These are phyloP conservation scores for Macaca mulatta DNA, from an alignment of 2,113 vertebrate species.

Conservation along the genomic window DNA sequence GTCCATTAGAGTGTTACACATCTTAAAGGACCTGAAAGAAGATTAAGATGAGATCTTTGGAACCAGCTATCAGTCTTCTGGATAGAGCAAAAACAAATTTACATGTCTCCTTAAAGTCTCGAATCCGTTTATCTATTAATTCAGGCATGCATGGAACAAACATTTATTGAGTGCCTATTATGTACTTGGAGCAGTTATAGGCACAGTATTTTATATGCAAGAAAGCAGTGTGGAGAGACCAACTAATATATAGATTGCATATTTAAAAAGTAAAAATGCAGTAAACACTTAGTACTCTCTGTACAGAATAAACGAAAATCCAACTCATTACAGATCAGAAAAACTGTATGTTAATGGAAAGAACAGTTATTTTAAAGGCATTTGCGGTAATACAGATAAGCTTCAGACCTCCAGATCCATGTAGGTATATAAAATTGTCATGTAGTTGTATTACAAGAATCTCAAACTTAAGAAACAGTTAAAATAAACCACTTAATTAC, in stretches of 20 bases:
- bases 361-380: not conserved
- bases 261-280: not conserved
- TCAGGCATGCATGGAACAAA: not conserved
- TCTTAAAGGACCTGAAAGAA: not conserved
- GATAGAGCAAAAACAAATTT: slow-evolving; percentile 44
- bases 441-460: not conserved
- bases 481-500: not conserved
- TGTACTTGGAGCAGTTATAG: not conserved
- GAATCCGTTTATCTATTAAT: slow-evolving; percentile 17
- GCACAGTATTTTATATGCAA: not conserved
- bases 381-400: not conserved
- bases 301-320: slow-evolving; percentile 7
- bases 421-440: not conserved
- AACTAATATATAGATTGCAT: not conserved
- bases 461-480: not conserved
- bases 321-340: not conserved
- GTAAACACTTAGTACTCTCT: not conserved
- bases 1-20: not conserved
- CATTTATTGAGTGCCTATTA: slow-evolving; percentile 33
- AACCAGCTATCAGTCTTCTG: slow-evolving; percentile 14
- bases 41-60: slow-evolving; percentile 40
- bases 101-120: not conserved
- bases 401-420: not conserved
- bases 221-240: not conserved
- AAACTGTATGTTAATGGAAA: not conserved